Base-by-base conservation (phyloP, 1,140 invertebrate genomes). In the Lutraria rhynchaena region DNA sequence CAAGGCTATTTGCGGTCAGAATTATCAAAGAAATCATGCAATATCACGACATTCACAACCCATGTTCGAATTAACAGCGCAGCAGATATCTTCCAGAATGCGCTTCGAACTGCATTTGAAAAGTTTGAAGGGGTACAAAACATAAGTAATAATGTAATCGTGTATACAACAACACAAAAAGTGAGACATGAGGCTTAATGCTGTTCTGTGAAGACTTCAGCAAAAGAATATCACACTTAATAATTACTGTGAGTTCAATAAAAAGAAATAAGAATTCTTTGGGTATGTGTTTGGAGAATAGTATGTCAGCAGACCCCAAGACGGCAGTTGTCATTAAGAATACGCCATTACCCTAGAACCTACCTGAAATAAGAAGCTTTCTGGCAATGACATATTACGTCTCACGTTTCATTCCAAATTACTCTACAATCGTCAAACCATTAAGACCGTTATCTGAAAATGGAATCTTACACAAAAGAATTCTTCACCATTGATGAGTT, bases 1-100 rank as follows among this genome's bases (percentile, higher is more conserved):
- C 53, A 74, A 29, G 85, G 83, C 0, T 87, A 84, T 65, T 83
- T 87, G 75, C 85, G 86, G 41, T 17, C 86, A 4, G 83, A 88
- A 70, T 41, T 87, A 2, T 15, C 55, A 22, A 27, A 51, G 22
- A 75, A 81, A 1, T 87, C 77, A 5, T 22, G 85, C 13, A 41
- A 70, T 17, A 85, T 87, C 4, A 82, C 81, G 49, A 85, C 83
- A 27, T 88, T 88, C 61, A 58, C 76, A 31, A 83, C 82, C 0
- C 87, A 89, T 69, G 27, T 81, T 74, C 83, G 86, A 17, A 65
- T 87, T 9, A 58, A 71, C 31, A 69, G 58, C 13, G 85, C 84
- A 22, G 51, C 84, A 0, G 81, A 87, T 57, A 81, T 84, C 33
- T 87, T 87, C 53, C 86, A 86, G 57, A 51, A 82, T 41, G 53